Evolutionary conservation across 2,888 invertebrate species (phyloP).

Genomic region (Camponotus fellah): DNA sequence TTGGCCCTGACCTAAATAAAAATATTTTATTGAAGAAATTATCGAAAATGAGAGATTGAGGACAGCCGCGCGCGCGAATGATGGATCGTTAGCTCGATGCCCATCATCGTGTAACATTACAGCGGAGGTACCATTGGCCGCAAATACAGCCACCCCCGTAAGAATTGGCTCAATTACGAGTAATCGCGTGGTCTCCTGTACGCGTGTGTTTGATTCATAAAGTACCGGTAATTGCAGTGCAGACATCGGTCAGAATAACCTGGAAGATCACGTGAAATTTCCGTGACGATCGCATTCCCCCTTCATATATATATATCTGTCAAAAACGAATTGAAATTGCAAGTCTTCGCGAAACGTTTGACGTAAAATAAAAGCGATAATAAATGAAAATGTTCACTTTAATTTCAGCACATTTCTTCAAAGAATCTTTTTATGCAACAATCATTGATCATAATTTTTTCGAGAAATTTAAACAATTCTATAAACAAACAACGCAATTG

Average conservation of each 20-base stretch:
- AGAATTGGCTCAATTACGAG: slow-evolving; percentile 84
- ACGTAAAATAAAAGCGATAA: background rate
- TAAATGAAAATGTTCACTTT: background rate
- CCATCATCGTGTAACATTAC: slow-evolving; percentile 58
- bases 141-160: slow-evolving; percentile 78
- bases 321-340: slow-evolving; percentile 54
- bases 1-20: slow-evolving; percentile 5
- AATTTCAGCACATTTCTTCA: background rate
- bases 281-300: slow-evolving; percentile 69
- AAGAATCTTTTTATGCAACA: background rate
- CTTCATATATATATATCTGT: slow-evolving; percentile 41
- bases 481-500: background rate
- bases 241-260: slow-evolving; percentile 79
- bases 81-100: slow-evolving; percentile 54
- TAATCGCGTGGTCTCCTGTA: slow-evolving; percentile 77
- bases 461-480: slow-evolving; percentile 14
- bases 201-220: slow-evolving; percentile 80
- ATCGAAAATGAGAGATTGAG: slow-evolving; percentile 48
- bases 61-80: slow-evolving; percentile 22
- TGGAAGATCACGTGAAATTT: slow-evolving; percentile 82
- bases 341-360: background rate
- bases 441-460: background rate
- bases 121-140: slow-evolving; percentile 69
- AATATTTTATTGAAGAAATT: slow-evolving; percentile 30
- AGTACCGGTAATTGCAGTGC: slow-evolving; percentile 82